A percentile compares a stretch with the other conserved stretches of the same genome.
Conservation (phyloP, 2,888 invertebrate species). For the Hoplodrina blanda region DNA sequence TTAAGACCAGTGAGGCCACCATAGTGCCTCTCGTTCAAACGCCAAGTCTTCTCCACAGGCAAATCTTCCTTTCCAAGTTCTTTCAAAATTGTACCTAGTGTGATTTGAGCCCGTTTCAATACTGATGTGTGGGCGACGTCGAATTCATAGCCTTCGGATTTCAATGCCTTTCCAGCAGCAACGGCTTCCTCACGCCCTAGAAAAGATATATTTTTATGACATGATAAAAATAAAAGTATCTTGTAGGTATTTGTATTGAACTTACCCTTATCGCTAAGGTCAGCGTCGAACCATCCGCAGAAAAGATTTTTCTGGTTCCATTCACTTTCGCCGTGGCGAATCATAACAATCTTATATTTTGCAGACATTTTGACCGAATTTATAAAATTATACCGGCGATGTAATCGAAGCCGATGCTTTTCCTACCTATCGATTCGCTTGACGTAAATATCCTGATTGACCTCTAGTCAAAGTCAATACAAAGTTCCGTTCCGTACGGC, state of each 20-base stretch:
- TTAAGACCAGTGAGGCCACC: constrained; percentile 96
- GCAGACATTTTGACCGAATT: constrained; percentile 77
- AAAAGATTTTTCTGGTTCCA: constrained; percentile 94
- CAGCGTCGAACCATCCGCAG: constrained; percentile 94
- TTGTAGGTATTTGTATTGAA: constrained; percentile 6
- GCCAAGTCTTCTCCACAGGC: constrained; percentile 94
- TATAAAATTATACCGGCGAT: constrained; percentile 61
- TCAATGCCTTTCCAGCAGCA: constrained; percentile 93
- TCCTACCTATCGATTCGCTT: constrained; percentile 69
- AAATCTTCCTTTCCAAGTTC: constrained; percentile 93
- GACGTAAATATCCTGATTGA: constrained; percentile 81
- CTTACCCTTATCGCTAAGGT: constrained; percentile 92
- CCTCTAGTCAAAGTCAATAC: constrained; percentile 66
- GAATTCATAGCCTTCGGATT: constrained; percentile 93
- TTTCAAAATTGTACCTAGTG: constrained; percentile 92
- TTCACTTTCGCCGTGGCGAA: constrained; percentile 94
- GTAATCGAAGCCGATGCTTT: constrained; percentile 41
- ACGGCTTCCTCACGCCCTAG: constrained; percentile 92
- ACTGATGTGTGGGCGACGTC: constrained; percentile 96
- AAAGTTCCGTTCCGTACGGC: constrained; percentile 15
- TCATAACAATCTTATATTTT: constrained; percentile 93
- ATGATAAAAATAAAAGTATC: neutral
- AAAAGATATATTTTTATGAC: neutral
- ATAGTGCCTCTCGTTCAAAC: constrained; percentile 96
- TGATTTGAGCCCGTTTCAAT: constrained; percentile 94